phyloP scores from a whole-genome alignment of 2,888 invertebrate genomes.

The Drosophila koepferae region DNA sequence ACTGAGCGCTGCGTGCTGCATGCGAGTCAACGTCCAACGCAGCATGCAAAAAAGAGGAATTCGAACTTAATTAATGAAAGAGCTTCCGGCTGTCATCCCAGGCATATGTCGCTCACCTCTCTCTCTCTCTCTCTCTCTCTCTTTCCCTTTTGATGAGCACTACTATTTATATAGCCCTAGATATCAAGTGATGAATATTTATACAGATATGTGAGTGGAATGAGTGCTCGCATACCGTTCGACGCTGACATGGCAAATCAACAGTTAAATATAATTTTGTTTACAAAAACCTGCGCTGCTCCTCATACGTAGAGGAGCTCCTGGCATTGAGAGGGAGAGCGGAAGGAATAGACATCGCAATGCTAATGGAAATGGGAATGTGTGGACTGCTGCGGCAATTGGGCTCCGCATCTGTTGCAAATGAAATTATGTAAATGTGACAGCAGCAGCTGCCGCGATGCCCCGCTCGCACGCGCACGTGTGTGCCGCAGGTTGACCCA shows the following conservation, averaged over 20 bases:
- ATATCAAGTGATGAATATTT: slow-evolving; percentile 73
- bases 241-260: slow-evolving; percentile 67
- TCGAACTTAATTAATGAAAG: slow-evolving; percentile 74
- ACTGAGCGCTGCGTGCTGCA: slow-evolving; percentile 26
- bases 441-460: slow-evolving; percentile 51
- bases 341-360: background rate
- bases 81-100: slow-evolving; percentile 37
- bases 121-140: background rate
- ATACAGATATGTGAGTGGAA: slow-evolving; percentile 32
- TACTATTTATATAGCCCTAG: slow-evolving; percentile 56
- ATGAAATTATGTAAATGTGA: slow-evolving; percentile 80
- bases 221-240: slow-evolving; percentile 16
- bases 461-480: slow-evolving; percentile 18
- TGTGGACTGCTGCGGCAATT: slow-evolving; percentile 50
- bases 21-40: slow-evolving; percentile 15
- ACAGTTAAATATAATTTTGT: slow-evolving; percentile 67
- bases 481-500: slow-evolving; percentile 56
- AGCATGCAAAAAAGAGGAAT: slow-evolving; percentile 34
- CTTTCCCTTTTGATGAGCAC: background rate
- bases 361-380: slow-evolving; percentile 20
- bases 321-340: background rate
- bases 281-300: slow-evolving; percentile 63
- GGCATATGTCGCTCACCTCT: background rate
- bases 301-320: slow-evolving; percentile 51
- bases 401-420: slow-evolving; percentile 68